phyloP scores from a whole-genome alignment of 2,113 vertebrate species.

The Bagarius yarrelli region DNA sequence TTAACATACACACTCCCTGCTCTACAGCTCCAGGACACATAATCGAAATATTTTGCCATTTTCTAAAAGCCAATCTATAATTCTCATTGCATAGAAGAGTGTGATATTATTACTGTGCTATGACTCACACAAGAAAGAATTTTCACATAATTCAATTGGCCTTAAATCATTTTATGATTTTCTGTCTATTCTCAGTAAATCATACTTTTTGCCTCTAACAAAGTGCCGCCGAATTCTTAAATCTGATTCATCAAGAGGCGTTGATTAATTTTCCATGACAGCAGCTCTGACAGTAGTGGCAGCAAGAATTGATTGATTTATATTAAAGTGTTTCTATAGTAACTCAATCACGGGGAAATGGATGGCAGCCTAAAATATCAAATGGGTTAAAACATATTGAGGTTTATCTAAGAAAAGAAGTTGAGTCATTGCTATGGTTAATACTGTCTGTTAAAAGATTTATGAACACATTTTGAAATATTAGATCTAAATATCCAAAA shows the following conservation, averaged over 20 bases:
- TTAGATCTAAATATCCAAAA: no score
- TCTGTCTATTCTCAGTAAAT: not conserved
- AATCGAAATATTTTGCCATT: not conserved
- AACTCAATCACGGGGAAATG: not conserved
- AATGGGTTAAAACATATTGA: not conserved
- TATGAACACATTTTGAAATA: no score
- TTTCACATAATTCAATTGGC: not conserved
- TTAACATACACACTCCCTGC: not conserved
- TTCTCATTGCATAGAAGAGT: no score
- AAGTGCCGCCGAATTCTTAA: not conserved
- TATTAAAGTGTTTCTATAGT: not conserved
- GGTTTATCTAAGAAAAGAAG: not conserved
- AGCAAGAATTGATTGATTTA: no score
- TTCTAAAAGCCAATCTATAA: not conserved
- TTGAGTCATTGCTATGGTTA: not conserved
- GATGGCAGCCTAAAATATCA: not conserved
- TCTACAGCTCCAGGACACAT: slow-evolving; percentile 1
- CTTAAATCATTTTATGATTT: not conserved
- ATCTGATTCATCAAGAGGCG: not conserved
- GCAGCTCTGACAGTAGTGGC: not conserved
- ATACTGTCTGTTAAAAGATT: not conserved
- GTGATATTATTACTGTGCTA: not conserved
- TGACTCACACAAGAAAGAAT: not conserved
- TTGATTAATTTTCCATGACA: not conserved
- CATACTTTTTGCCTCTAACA: not conserved